Base-by-base conservation (phyloP, 1,140 invertebrate species). In the Euglossa dilemma region DNA sequence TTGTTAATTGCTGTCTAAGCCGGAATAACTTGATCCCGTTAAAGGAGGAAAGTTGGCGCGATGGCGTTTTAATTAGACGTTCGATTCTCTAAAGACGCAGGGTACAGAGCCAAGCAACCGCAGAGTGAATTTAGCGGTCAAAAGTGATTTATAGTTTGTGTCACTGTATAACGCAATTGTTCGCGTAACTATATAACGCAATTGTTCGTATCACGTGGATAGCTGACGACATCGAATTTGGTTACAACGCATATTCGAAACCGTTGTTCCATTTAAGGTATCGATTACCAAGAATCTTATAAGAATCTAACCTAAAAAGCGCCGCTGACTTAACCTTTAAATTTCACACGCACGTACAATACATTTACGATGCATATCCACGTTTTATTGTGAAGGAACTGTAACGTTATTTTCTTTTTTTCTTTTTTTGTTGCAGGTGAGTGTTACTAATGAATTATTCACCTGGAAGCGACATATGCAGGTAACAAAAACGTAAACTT, bases 111-210 rank as follows among this genome's bases (percentile, higher is more conserved):
- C 52, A 25, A 79, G 54, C 20, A 63, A 66, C 36, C 61, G n/a
- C 75, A 56, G 56, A 77, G 23, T 45, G 50, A 77, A 76, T 76
- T 76, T 67, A 6, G 47, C 14, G 61, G 63, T 56, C 9, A 64
- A 77, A 56, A 67, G 50, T 77, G 63, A 77, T 67, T 56, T 77
- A 67, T 45, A 77, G 63, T 77, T 77, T 45, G 75, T 56, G 16
- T 77, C 56, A 66, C 50, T 67, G 36, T 52, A 52, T 52, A 73
- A 73, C 50, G 16, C 16, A 52, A 52, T 52, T 52, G 12, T 14
- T 52, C 16, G 4, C 14, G 5, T 16, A 36, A 36, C 36, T 36
- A 4, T 4, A 36, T 36, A 50, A 43, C 50, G 45, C 56, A 77
- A 67, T 77, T 77, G 47, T 45, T 56, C 45, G 36, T 45, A 36